phyloP scores from a whole-genome alignment of 2,797 vertebrate species.

The Alectoris magna region DNA sequence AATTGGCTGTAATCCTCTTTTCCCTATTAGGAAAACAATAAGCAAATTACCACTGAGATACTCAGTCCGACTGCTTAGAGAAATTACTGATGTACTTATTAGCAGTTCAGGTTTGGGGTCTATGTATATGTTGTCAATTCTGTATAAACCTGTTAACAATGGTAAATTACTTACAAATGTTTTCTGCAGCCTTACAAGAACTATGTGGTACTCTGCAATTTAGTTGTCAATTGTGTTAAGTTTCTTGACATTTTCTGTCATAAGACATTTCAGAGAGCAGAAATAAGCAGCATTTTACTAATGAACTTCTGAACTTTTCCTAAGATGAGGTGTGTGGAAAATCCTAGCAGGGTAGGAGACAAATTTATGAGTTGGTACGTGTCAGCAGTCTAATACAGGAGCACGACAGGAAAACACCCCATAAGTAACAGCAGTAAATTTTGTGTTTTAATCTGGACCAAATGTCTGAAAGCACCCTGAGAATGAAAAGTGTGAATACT shows the following conservation, averaged over 20 bases:
- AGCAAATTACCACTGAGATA: neutral
- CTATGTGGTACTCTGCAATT: neutral
- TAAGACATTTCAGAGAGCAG: conserved; percentile 3
- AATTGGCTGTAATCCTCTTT: neutral
- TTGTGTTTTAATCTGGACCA: neutral
- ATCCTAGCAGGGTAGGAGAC: neutral
- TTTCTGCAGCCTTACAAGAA: conserved; percentile 33
- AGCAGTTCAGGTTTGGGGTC: conserved; percentile 25
- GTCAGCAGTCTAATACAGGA: neutral
- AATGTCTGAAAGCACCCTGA: neutral
- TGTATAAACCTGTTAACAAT: conserved; percentile 19
- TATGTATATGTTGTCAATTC: neutral
- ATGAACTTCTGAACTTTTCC: conserved; percentile 46
- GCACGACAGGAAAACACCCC: neutral
- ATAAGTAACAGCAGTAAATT: conserved; percentile 10
- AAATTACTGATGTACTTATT: neutral
- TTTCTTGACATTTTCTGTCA: conserved; percentile 21
- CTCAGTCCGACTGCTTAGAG: neutral
- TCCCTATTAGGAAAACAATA: neutral
- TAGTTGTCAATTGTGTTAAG: conserved; percentile 43
- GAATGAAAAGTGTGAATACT: neutral
- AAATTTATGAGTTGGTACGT: conserved; percentile 29
- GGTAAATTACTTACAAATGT: conserved; percentile 30
- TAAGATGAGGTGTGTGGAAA: neutral
- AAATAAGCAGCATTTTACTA: conserved; percentile 9